Base-by-base conservation (phyloP, 2,888 invertebrate species). In the Empis stercorea region DNA sequence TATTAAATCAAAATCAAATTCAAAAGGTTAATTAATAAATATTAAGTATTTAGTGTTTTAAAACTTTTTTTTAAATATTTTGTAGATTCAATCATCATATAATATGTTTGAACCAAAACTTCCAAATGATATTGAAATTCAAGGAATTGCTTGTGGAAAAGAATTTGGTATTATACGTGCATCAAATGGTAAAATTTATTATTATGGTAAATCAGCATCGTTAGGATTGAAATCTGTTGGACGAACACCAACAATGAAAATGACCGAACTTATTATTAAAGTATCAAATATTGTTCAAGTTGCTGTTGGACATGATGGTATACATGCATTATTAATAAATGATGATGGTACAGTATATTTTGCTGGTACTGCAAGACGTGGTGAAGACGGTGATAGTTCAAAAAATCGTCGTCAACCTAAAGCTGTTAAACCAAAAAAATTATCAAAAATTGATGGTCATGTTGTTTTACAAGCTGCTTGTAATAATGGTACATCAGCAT, bases 401-500 rank as follows among this genome's bases (percentile, higher is more conserved):
- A 82, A 81, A 63, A 79, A 81, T 47, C 76, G 94, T 5, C 74
- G 93, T 3, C 86, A 87, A 59, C 87, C 91, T 0, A 94, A 93
- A 70, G 85, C 94, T 0, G 81, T 84, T 0, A 89, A 94, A 60
- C 93, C 93, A 11, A 93, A 92, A 71, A 91, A 88, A 70, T 87
- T 95, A 73, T 79, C 82, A 32, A 87, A 88, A 72, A 81, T 92
- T 50, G 94, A 94, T 59, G 84, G 87, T 0, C 85, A 91, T 60
- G 76, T 79, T 57, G 78, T 95, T 27, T 76, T 85, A 1, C 80
- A 80, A 57, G 87, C 86, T 1, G 92, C 94, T 0, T 94, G 94
- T 62, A 96, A 95, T 68, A 91, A 92, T 68, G 95, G 94, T 6
- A 89, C 93, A 3, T 89, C 93, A 10, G 95, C 94, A 4, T 76